Percentiles rank a stretch among this genome's conserved stretches.
These are phyloP conservation scores for Paradoxurus hermaphroditus DNA, from an alignment of 2,113 vertebrate genomes.

Conservation along the genomic window DNA sequence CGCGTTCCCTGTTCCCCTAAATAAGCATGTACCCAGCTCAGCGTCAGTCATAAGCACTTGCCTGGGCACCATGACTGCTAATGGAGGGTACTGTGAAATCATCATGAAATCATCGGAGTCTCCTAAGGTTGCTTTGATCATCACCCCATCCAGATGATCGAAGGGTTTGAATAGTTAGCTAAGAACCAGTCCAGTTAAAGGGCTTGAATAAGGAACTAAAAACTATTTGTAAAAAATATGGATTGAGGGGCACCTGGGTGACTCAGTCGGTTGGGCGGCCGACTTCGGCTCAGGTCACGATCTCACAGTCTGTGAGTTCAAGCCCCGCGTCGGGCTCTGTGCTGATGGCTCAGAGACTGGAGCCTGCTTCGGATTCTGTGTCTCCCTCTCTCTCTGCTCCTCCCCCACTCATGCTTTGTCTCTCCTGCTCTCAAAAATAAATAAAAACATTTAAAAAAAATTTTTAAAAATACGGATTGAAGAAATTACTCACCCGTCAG, in stretches of 20 bases:
- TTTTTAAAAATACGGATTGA: constrained; percentile 71
- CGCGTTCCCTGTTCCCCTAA: not conserved
- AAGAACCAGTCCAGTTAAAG: not conserved
- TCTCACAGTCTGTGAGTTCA: too few relatives aligned
- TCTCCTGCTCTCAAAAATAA: too few relatives aligned
- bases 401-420: too few relatives aligned
- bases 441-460: too few relatives aligned
- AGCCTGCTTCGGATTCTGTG: too few relatives aligned
- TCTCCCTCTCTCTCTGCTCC: too few relatives aligned
- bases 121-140: not conserved
- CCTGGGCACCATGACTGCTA: not conserved
- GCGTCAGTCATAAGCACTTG: not conserved
- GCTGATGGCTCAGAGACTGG: too few relatives aligned
- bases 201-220: not conserved
- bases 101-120: not conserved
- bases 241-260: too few relatives aligned
- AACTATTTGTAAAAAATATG: constrained; percentile 68
- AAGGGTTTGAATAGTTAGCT: not conserved
- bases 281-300: too few relatives aligned
- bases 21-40: not conserved
- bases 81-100: not conserved
- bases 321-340: too few relatives aligned
- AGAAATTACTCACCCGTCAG: constrained; percentile 80
- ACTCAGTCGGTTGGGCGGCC: too few relatives aligned
- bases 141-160: not conserved